These are phyloP conservation scores for Penaeus vannamei DNA, from an alignment of 1,140 invertebrate species.

Conservation along the genomic window DNA sequence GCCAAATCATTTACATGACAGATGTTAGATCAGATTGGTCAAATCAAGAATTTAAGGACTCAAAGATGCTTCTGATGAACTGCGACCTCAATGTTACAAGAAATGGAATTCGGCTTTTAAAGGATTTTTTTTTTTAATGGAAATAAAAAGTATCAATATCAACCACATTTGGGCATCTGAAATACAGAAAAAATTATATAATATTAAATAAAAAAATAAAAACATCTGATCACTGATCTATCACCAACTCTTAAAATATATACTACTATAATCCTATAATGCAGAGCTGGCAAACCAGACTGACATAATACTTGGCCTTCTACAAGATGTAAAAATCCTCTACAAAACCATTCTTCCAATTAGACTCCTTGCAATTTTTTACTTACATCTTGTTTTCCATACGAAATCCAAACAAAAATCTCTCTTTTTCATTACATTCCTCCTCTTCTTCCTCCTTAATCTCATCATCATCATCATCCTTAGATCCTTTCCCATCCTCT, in stretches of 20 bases:
- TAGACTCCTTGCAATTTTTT: conserved; percentile 14
- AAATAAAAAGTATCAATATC: no score
- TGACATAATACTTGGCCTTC: conserved; percentile 16
- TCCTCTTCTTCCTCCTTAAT: conserved; percentile 70
- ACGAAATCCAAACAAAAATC: conserved; percentile 43
- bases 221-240: not conserved
- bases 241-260: no score
- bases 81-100: no score
- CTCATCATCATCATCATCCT: conserved; percentile 73
- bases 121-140: no score
- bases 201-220: not conserved
- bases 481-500: conserved; percentile 66
- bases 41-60: no score
- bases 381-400: conserved; percentile 58
- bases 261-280: no score
- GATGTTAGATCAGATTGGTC: no score
- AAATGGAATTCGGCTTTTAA: no score
- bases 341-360: conserved; percentile 12
- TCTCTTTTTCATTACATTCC: conserved; percentile 67
- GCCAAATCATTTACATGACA: no score
- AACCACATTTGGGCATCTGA: no score
- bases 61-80: no score
- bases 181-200: not conserved
- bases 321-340: conserved; percentile 11
- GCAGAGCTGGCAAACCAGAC: not conserved